A percentile compares a stretch with the other conserved stretches of the same genome.
Evolutionary conservation across 2,113 vertebrate genomes (phyloP).

Genomic region (Chaetorhynchus papuensis): DNA sequence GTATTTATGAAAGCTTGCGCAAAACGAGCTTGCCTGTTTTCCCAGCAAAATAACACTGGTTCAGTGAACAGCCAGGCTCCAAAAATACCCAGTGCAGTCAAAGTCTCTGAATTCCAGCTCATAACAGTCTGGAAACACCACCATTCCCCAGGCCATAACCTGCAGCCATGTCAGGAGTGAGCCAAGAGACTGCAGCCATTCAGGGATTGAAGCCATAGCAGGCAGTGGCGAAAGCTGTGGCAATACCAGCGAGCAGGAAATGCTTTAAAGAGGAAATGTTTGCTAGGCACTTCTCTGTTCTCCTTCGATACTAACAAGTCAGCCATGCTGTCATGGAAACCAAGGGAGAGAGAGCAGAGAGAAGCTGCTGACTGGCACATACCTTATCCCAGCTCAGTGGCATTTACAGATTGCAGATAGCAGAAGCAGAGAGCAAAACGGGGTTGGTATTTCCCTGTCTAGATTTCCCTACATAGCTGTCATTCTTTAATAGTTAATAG

Average conservation of each 20-base stretch:
- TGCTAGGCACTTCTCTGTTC: not conserved
- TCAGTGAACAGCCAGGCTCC: not conserved
- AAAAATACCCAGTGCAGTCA: not conserved
- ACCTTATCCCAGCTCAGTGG: not conserved
- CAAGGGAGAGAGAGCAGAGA: not conserved
- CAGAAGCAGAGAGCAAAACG: not conserved
- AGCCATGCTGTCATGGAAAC: constrained; percentile 35
- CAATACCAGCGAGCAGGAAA: not conserved
- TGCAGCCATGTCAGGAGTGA: not conserved
- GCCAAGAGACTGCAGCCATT: not conserved
- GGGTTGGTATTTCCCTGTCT: not conserved
- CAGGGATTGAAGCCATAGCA: not conserved
- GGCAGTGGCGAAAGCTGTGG: not conserved
- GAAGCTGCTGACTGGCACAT: not conserved
- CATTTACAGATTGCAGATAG: not conserved
- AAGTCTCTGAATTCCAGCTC: not conserved
- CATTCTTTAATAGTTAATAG: not conserved
- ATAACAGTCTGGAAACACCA: not conserved
- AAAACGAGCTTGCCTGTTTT: not conserved
- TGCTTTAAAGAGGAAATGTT: not conserved
- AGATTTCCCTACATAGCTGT: not conserved
- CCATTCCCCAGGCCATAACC: not conserved
- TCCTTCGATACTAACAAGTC: not conserved
- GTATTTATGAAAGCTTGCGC: not conserved
- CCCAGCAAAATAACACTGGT: not conserved